phyloP scores from a whole-genome alignment of 2,888 invertebrate species.

The Drosophila greeni region DNA sequence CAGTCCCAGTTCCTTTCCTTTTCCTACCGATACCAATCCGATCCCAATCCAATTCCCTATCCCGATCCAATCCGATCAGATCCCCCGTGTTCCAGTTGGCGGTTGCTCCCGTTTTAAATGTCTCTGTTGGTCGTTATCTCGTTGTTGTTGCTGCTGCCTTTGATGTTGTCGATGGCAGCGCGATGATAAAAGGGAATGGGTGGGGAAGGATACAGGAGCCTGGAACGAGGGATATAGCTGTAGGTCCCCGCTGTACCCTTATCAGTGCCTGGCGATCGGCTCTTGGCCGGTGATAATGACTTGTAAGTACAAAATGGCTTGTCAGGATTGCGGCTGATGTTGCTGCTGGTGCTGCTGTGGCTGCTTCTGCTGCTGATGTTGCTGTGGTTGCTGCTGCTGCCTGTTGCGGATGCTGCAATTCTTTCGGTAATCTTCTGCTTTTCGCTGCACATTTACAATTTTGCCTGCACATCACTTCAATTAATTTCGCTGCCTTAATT shows the following conservation, averaged over 20 bases:
- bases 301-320: conserved; percentile 77
- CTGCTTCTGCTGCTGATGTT: not conserved
- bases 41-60: conserved; percentile 30
- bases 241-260: conserved; percentile 45
- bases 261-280: conserved; percentile 62
- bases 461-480: conserved; percentile 70
- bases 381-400: not conserved
- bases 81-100: conserved; percentile 14
- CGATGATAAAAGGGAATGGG: conserved; percentile 53
- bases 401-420: conserved; percentile 22
- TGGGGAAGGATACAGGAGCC: conserved; percentile 5
- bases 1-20: not conserved
- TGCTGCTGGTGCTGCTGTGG: conserved; percentile 12
- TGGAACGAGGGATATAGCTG: conserved; percentile 13
- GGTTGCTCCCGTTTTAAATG: conserved; percentile 48
- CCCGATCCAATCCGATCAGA: conserved; percentile 17
- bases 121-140: conserved; percentile 57
- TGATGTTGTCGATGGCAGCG: conserved; percentile 66
- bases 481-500: conserved; percentile 69
- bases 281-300: conserved; percentile 75
- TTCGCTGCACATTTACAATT: conserved; percentile 44
- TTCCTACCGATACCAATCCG: conserved; percentile 11
- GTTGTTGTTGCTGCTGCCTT: conserved; percentile 59
- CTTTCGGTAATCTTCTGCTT: conserved; percentile 40
- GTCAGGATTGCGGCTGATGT: conserved; percentile 63